A percentile compares a stretch with the other conserved stretches of the same genome.
Evolutionary conservation across 2,797 vertebrate genomes (phyloP).

Genomic region (Phrynocephalus forsythii): DNA sequence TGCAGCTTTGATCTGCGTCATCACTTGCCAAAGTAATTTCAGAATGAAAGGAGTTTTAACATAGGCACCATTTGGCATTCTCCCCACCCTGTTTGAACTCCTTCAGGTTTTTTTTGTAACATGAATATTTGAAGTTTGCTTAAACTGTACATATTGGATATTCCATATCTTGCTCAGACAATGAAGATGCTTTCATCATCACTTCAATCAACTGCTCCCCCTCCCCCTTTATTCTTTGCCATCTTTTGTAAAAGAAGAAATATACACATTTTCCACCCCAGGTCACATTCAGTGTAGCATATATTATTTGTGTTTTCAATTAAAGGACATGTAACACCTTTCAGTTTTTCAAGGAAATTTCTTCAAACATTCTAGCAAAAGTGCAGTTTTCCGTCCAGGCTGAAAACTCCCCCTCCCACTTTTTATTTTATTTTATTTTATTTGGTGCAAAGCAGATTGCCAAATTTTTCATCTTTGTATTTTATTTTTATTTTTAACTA

Average conservation of each 20-base stretch:
- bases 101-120: neutral
- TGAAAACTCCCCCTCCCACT: neutral
- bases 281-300: slow-evolving; percentile 1
- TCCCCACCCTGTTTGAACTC: neutral
- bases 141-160: slow-evolving; percentile 27
- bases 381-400: neutral
- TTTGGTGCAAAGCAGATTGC: neutral
- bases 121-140: slow-evolving; percentile 28
- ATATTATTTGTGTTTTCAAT: slow-evolving; percentile 7
- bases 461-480: neutral
- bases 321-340: neutral
- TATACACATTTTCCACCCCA: neutral
- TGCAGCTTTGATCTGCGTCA: slow-evolving; percentile 26
- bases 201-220: neutral
- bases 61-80: slow-evolving; percentile 9
- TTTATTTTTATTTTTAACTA: neutral
- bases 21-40: slow-evolving; percentile 38
- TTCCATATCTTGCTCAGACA: slow-evolving; percentile 10
- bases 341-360: neutral
- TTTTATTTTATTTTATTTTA: too few species aligned
- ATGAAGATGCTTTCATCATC: slow-evolving; percentile 24
- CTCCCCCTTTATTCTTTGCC: slow-evolving; percentile 14
- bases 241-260: neutral
- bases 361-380: neutral
- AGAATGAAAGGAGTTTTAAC: slow-evolving; percentile 30